Percentiles rank a stretch among this genome's conserved stretches.
phyloP scores from a whole-genome alignment of 2,797 vertebrate genomes.

The Urosaurus nigricauda region DNA sequence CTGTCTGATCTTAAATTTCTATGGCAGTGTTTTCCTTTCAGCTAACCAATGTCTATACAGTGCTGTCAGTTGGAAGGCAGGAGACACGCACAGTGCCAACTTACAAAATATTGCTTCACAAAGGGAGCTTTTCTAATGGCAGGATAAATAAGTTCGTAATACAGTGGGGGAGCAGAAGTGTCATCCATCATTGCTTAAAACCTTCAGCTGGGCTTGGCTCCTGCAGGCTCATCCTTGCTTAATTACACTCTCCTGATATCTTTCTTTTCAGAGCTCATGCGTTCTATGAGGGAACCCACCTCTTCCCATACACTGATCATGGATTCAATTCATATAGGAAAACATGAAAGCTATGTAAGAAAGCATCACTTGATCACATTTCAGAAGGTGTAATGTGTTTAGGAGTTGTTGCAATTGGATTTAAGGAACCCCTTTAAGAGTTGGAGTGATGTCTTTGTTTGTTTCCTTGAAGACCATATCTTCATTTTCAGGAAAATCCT shows the following conservation, averaged over 20 bases:
- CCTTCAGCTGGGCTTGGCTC: neutral
- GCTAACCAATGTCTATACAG: neutral
- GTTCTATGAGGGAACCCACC: accelerated
- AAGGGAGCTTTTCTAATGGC: constrained; percentile 19
- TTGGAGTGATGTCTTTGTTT: neutral
- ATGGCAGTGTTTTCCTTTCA: constrained; percentile 17
- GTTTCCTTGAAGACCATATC: neutral
- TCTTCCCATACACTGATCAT: neutral
- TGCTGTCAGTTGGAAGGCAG: neutral
- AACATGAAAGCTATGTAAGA: constrained; percentile 20
- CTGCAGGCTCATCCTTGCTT: constrained; percentile 12
- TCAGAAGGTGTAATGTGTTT: constrained; percentile 24
- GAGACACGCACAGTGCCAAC: neutral
- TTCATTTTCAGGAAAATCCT: neutral
- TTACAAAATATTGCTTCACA: neutral
- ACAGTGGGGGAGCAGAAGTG: neutral
- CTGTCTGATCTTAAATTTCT: constrained; percentile 28
- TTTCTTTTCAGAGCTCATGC: neutral
- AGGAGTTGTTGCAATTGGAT: neutral
- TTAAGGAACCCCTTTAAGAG: neutral
- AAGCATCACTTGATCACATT: accelerated
- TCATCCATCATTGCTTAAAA: constrained; percentile 27
- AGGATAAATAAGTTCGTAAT: constrained; percentile 30
- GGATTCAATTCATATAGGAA: accelerated
- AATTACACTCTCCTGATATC: accelerated